A percentile compares a stretch with the other conserved stretches of the same genome.
Evolutionary conservation across 2,113 vertebrate genomes (phyloP).

Genomic region (Oryzias woworae): DNA sequence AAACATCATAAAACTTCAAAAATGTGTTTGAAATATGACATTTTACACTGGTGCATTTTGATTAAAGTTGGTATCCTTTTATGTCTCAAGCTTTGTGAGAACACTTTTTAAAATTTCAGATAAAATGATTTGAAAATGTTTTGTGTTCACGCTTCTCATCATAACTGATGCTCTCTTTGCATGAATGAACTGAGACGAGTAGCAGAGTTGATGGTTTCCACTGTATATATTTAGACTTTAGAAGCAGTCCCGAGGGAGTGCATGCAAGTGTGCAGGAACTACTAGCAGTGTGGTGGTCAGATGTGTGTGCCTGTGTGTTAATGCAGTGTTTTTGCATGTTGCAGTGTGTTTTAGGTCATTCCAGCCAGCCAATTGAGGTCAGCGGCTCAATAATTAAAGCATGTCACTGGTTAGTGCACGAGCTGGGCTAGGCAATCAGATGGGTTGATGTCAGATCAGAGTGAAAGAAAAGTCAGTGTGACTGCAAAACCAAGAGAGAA

Average conservation of each 20-base stretch:
- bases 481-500: conserved; percentile 32
- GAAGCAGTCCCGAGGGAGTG: conserved; percentile 54
- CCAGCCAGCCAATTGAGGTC: conserved; percentile 75
- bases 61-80: no score
- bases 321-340: conserved; percentile 20
- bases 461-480: conserved; percentile 28
- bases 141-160: neutral
- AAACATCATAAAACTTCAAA: no score
- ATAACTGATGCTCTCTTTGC: conserved; percentile 18
- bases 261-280: conserved; percentile 48
- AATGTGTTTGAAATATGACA: no score
- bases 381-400: conserved; percentile 75
- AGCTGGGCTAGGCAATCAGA: conserved; percentile 58
- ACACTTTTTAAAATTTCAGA: neutral
- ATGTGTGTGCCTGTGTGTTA: conserved; percentile 28
- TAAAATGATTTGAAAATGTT: neutral
- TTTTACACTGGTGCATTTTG: no score
- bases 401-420: conserved; percentile 68
- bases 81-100: neutral
- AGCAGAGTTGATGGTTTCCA: conserved; percentile 46
- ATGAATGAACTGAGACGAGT: conserved; percentile 47
- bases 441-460: conserved; percentile 44
- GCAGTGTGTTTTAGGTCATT: conserved; percentile 56
- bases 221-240: conserved; percentile 63
- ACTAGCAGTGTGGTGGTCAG: conserved; percentile 36